Evolutionary conservation across 1,140 invertebrate species (phyloP).

Genomic region (Eueides isabella): DNA sequence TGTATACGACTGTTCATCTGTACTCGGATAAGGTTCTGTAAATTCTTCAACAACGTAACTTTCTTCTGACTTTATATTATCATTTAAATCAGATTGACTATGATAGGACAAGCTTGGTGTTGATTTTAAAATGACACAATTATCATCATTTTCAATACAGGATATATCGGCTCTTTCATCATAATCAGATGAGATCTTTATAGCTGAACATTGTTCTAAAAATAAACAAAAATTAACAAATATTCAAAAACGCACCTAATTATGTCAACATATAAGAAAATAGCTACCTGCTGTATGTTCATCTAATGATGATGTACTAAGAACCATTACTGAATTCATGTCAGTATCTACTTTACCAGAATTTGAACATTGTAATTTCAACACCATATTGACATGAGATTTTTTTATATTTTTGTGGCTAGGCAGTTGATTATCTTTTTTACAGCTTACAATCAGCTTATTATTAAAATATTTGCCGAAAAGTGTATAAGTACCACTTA

Average conservation of each 20-base stretch:
- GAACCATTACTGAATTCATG: neutral
- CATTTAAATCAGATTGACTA: neutral
- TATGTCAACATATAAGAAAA: neutral
- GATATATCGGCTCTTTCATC: neutral
- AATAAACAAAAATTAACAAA: neutral
- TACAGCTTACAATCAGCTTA: slow-evolving; percentile 61
- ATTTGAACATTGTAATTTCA: slow-evolving; percentile 6
- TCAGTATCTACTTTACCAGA: neutral
- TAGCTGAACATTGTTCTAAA: slow-evolving; percentile 2
- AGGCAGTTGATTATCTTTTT: slow-evolving; percentile 41
- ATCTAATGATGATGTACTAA: neutral
- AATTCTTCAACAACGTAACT: neutral
- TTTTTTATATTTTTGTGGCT: neutral
- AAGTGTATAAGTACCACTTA: slow-evolving; percentile 59
- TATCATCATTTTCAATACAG: neutral
- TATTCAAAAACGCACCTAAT: neutral
- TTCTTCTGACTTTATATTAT: neutral
- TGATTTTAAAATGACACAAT: neutral
- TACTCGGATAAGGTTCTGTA: slow-evolving; percentile 18
- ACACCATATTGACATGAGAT: neutral
- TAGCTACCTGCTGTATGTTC: neutral
- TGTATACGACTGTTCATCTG: slow-evolving; percentile 50
- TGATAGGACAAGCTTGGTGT: neutral
- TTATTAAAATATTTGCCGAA: slow-evolving; percentile 54
- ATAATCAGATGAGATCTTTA: neutral